A percentile compares a stretch with the other conserved stretches of the same genome.
Evolutionary conservation across 2,797 vertebrate genomes (phyloP).

Genomic region (Urocyon cinereoargenteus): DNA sequence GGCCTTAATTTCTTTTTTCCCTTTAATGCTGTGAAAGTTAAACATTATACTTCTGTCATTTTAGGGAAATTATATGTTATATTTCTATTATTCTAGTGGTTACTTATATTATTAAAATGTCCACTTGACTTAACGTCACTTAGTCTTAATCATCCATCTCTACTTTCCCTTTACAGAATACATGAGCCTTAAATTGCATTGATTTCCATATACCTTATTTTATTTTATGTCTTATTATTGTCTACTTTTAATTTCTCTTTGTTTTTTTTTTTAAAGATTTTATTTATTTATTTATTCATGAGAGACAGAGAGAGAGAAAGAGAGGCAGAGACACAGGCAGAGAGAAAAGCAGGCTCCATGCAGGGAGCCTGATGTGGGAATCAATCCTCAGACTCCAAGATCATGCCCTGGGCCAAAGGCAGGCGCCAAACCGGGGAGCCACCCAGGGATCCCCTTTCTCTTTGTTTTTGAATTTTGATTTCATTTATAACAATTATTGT

Average conservation of each 20-base stretch:
- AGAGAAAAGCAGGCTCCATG: too few species aligned
- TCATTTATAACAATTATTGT: neutral
- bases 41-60: neutral
- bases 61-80: neutral
- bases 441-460: neutral
- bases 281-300: neutral
- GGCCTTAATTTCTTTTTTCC: neutral
- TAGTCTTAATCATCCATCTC: neutral
- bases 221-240: neutral
- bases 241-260: neutral
- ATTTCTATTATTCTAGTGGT: neutral
- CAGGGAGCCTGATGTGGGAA: too few species aligned
- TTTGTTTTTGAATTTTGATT: neutral
- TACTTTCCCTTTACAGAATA: neutral
- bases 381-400: too few species aligned
- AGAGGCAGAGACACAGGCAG: too few species aligned
- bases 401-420: too few species aligned
- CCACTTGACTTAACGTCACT: neutral
- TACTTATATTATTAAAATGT: neutral
- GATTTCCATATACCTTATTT: neutral
- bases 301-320: too few species aligned
- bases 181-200: neutral
- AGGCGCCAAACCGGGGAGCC: too few species aligned
- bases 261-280: neutral
- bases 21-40: constrained; percentile 4